Evolutionary conservation across 1,140 invertebrate species (phyloP), one percentile per base, ranked within the genome.

Genomic region (Cheumatopsyche charites): DNA sequence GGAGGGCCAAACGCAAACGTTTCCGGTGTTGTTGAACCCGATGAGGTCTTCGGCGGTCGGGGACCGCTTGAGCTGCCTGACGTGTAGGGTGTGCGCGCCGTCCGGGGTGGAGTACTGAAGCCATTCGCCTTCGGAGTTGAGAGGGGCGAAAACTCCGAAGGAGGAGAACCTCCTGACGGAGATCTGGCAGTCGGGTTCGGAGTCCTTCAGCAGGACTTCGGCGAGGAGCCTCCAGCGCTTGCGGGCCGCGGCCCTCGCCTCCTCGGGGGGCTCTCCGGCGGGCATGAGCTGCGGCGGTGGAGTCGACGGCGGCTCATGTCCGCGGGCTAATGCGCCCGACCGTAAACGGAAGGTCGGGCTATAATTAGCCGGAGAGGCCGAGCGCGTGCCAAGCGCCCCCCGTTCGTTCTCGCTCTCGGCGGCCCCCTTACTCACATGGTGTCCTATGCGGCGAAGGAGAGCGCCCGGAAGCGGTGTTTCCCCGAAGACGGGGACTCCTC

Each of bases 11-110:
- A 95, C 89, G 83, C 93, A 94, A 1, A 95, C 88, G 82, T 95
- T 95, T n/a, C 94, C 94, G 0, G 94, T 96, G 77, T 95, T 95
- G 80, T 96, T 94, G 82, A 94, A 95, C 0, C 93, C 93, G 80
- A 90, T 90, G 21, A 95, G 82, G 77, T 91, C 89, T 75, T 85
- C 87, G 2, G 90, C 88, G 0, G 89, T 90, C 76, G 90, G 87
- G 19, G 80, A 86, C 19, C 87, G 85, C 70, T 85, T 85, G 65
- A 89, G 80, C 67, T 88, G 87, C 9, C 87, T 63, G 3, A 76
- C 67, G 6, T 45, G 47, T 13, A 76, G 11, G 0, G 65, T 65
- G 29, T 71, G 73, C 12, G 47, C 62, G 19, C 49, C 71, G 52
- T 76, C 72, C n/a, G 45, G 36, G 47, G 69, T 76, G 3, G 68